Conservation (phyloP, 2,113 vertebrate genomes). For the Salvelinus fontinalis region DNA sequence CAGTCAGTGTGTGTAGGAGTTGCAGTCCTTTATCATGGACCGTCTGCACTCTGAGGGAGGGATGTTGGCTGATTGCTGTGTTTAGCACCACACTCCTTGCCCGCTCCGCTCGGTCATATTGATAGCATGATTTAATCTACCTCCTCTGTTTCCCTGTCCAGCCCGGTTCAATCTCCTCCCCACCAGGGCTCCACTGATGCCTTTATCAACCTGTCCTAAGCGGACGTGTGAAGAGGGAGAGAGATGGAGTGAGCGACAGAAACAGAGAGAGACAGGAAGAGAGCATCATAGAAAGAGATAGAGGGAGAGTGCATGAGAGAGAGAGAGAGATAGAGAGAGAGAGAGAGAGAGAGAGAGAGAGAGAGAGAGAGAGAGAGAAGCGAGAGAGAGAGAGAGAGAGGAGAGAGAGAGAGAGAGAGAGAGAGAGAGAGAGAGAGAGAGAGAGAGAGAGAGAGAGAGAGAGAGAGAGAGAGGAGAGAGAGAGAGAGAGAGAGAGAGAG, state of each 20-base stretch:
- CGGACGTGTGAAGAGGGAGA: slow-evolving; percentile 17
- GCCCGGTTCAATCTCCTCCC: slow-evolving; percentile 46
- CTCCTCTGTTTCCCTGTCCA: slow-evolving; percentile 52
- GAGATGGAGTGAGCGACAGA: neutral
- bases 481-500: neutral
- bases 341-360: too few relatives aligned
- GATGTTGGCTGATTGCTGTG: slow-evolving; percentile 35
- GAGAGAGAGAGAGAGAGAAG: too few relatives aligned
- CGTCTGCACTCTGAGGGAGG: slow-evolving; percentile 46
- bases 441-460: neutral
- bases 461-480: too few relatives aligned
- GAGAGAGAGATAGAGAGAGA: neutral
- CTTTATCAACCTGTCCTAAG: slow-evolving; percentile 55
- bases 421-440: neutral
- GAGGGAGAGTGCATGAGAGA: neutral
- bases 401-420: neutral
- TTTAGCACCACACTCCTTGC: slow-evolving; percentile 40
- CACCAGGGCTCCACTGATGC: slow-evolving; percentile 49
- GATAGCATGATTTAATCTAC: slow-evolving; percentile 67
- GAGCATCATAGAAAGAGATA: neutral
- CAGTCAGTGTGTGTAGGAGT: neutral
- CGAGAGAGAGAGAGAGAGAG: too few relatives aligned
- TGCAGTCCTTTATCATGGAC: slow-evolving; percentile 43
- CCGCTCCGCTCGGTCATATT: slow-evolving; percentile 41
- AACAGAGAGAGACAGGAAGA: neutral